Evolutionary conservation across 2,888 invertebrate species (phyloP).

Genomic region (Orthonevra nobilis): DNA sequence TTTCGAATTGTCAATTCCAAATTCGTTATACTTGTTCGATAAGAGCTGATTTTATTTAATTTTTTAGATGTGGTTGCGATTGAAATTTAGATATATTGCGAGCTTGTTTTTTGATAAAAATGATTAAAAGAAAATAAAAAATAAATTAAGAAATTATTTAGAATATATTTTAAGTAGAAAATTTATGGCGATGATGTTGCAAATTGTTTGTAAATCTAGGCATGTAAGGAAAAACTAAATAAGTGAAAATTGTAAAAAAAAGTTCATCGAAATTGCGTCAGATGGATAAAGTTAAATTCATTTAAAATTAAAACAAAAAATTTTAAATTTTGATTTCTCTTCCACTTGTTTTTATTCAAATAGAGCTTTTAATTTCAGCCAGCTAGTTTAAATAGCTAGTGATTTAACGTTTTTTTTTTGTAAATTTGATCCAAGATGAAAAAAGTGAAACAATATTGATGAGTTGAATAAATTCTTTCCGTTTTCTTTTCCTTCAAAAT

Average conservation of each 20-base stretch:
- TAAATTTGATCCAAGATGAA: too few relatives aligned
- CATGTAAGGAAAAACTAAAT: conserved; percentile 14
- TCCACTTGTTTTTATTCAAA: conserved; percentile 2
- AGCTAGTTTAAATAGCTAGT: too few relatives aligned
- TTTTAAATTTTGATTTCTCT: too few relatives aligned
- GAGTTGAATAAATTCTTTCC: too few relatives aligned
- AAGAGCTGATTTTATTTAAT: conserved; percentile 5
- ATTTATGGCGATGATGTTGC: conserved; percentile 36
- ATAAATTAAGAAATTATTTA: conserved; percentile 8
- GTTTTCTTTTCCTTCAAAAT: neutral
- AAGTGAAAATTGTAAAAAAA: neutral
- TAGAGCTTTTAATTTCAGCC: too few relatives aligned
- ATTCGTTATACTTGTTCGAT: too few relatives aligned
- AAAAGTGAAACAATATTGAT: too few relatives aligned
- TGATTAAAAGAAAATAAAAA: neutral
- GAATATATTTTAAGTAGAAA: conserved; percentile 38
- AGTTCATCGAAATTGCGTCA: too few relatives aligned
- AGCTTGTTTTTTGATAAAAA: conserved; percentile 28
- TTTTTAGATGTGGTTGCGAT: conserved; percentile 17
- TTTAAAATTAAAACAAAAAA: too few relatives aligned
- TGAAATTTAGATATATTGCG: conserved; percentile 16
- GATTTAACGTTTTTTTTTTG: neutral
- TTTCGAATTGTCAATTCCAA: too few relatives aligned
- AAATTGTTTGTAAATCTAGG: conserved; percentile 45
- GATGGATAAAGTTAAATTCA: too few relatives aligned